Conservation (phyloP, 2,113 vertebrate species). For the Odocoileus virginianus region DNA sequence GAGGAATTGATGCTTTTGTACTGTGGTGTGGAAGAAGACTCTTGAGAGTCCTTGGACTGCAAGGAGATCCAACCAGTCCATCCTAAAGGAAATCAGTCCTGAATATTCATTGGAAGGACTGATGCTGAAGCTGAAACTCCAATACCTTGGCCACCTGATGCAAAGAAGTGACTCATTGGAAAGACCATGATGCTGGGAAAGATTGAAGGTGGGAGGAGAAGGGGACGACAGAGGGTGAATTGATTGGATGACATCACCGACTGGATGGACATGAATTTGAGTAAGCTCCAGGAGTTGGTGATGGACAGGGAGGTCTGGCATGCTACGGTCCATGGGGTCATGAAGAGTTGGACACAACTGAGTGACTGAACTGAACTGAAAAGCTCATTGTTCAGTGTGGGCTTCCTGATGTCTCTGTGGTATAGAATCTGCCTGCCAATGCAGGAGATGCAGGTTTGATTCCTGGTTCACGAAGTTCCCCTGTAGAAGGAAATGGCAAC, state of each 20-base stretch:
- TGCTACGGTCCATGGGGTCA: fast-evolving
- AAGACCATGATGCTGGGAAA: background rate
- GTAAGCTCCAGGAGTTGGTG: background rate
- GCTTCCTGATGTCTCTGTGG: background rate
- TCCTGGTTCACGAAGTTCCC: background rate
- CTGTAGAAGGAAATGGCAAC: background rate
- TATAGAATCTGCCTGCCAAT: background rate
- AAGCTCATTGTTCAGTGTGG: background rate
- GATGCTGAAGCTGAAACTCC: background rate
- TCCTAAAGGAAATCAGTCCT: background rate
- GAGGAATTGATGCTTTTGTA: background rate
- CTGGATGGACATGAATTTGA: background rate
- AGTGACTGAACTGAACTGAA: background rate
- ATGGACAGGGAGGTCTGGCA: background rate
- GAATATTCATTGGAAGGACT: background rate
- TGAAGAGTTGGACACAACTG: background rate
- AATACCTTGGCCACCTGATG: background rate
- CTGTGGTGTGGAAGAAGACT: background rate
- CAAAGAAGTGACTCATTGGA: background rate
- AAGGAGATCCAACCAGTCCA: background rate
- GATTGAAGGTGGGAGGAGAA: background rate
- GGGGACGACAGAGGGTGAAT: background rate
- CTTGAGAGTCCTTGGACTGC: background rate
- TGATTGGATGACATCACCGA: background rate
- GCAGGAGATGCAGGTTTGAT: background rate